Evolutionary conservation across 2,888 invertebrate species (phyloP), one percentile per base, ranked within the genome.

Genomic region (Mamestra brassicae): DNA sequence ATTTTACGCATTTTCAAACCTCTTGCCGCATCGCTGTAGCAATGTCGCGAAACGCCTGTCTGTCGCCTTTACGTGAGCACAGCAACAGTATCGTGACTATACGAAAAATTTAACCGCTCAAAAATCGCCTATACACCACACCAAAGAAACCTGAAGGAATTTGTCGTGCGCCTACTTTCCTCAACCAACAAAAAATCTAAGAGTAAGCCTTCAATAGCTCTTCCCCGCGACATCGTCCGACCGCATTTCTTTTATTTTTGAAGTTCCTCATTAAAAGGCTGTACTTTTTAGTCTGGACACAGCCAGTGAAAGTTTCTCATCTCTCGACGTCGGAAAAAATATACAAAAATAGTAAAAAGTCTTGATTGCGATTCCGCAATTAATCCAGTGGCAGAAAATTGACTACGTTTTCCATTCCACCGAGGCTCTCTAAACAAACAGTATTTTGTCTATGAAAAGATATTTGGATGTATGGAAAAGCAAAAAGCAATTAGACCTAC

Each of bases 251-350:
- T 82, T 82, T 82, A 82, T 82, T 85, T 86, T 83, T 74, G 57
- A 82, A 84, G 84, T 82, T 77, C 80, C 72, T 84, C 74, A 69
- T 77, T 82, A 80, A 82, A 85, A 80, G 67, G 71, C 71, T 78
- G 79, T 72, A 75, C 68, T 84, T 85, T 84, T 84, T 82, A 81
- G 72, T 72, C 75, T 74, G 71, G 75, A 70, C 75, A 76, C 38
- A 66, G 79, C 47, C 72, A 78, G 86, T 82, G 86, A 85, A 85
- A 85, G 84, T 82, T 84, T 76, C 74, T 80, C 82, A 78, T 84
- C 71, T 74, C 64, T 72, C 71, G 64, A 75, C 74, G 68, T 71
- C 69, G 74, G 63, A 66, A 74, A 79, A 81, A 80, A 73, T 60
- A 13, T 72, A 82, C 66, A 70, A 63, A 74, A 74, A 74, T 68